These are phyloP conservation scores for Linurgus olivaceus DNA, from an alignment of 2,797 vertebrate genomes.

Conservation along the genomic window DNA sequence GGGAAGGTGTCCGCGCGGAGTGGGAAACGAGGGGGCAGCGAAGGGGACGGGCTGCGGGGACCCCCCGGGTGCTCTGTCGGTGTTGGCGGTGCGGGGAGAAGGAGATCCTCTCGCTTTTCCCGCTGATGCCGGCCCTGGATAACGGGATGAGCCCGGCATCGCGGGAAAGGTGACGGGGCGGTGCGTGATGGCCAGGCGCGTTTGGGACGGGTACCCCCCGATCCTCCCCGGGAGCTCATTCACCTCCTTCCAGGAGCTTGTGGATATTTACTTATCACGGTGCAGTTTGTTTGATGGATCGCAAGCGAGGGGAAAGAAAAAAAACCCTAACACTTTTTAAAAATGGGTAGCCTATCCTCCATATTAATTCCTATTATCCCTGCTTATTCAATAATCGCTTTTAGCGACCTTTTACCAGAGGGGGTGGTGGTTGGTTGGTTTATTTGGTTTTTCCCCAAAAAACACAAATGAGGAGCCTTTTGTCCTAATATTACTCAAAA, in stretches of 20 bases:
- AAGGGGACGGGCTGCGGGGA: not conserved
- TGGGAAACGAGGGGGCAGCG: no score
- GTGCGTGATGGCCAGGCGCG: not conserved
- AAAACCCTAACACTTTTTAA: rapidly evolving
- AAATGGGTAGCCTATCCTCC: not conserved
- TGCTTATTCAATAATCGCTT: not conserved
- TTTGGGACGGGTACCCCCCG: not conserved
- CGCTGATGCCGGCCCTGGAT: not conserved
- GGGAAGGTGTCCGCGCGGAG: no score
- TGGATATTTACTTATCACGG: not conserved
- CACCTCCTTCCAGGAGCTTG: not conserved
- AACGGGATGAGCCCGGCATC: not conserved
- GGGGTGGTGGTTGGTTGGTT: not conserved
- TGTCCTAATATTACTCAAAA: not conserved
- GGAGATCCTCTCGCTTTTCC: not conserved
- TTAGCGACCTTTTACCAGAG: not conserved
- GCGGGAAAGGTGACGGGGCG: not conserved
- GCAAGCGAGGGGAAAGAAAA: not conserved
- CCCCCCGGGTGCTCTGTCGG: not conserved
- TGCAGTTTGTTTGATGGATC: not conserved
- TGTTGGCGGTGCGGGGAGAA: not conserved
- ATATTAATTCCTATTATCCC: not conserved
- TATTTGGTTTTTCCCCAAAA: not conserved
- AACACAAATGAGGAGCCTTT: not conserved
- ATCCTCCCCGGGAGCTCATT: not conserved